These are phyloP conservation scores for Eleginops maclovinus DNA, from an alignment of 2,113 vertebrate genomes.

Conservation along the genomic window DNA sequence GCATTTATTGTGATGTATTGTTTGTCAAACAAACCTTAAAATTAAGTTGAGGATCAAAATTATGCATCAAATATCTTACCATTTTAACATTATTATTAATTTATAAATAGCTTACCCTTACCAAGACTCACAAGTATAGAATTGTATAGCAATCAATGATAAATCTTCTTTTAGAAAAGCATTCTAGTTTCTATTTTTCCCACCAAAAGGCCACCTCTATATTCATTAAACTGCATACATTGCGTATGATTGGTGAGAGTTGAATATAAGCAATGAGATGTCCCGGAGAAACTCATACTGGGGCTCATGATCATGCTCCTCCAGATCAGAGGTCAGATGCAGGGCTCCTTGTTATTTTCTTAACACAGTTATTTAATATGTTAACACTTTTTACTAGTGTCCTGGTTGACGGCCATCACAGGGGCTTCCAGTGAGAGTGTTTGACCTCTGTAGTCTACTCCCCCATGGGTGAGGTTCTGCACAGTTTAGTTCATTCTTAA, in stretches of 20 bases:
- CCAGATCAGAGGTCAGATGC: slow-evolving; percentile 11
- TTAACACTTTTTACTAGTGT: slow-evolving; percentile 1
- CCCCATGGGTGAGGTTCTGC: slow-evolving; percentile 22
- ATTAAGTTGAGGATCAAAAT: not conserved
- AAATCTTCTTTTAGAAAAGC: too few relatives aligned
- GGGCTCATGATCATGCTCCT: not conserved
- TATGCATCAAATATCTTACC: not conserved
- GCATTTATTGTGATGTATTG: too few relatives aligned
- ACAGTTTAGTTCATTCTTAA: slow-evolving; percentile 35
- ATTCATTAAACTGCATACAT: not conserved
- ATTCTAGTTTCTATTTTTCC: too few relatives aligned
- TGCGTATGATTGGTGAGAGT: not conserved
- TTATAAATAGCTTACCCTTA: too few relatives aligned
- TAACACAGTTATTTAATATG: not conserved
- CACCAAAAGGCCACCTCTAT: too few relatives aligned
- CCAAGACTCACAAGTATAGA: too few relatives aligned
- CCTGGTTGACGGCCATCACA: not conserved
- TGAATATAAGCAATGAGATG: not conserved
- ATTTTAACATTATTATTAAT: not conserved
- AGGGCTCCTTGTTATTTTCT: not conserved
- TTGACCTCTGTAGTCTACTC: slow-evolving; percentile 14
- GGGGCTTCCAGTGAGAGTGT: slow-evolving; percentile 1
- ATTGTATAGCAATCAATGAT: not conserved
- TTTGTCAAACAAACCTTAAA: not conserved
- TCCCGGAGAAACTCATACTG: not conserved